phyloP scores from a whole-genome alignment of 1,140 invertebrate genomes.

The Leptopilina boulardi region DNA sequence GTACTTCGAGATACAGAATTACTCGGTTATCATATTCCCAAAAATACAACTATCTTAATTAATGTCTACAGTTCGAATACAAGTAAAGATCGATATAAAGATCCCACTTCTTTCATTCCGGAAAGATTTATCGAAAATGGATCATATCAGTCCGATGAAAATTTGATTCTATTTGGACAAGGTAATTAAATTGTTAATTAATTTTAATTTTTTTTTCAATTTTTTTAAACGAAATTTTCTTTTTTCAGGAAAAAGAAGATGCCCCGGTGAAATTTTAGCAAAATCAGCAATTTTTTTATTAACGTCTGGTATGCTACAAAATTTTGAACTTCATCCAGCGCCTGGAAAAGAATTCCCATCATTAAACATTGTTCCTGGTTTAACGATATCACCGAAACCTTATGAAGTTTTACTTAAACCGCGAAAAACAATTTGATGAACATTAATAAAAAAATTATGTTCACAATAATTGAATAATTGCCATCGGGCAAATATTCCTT shows the following conservation, averaged over 20 bases:
- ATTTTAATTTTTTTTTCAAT: background rate
- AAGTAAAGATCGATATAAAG: conserved; percentile 79
- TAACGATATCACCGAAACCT: conserved; percentile 67
- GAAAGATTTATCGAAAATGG: conserved; percentile 80
- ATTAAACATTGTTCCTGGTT: conserved; percentile 57
- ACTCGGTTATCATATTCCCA: conserved; percentile 81
- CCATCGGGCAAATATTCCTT: too few relatives aligned
- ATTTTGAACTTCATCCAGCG: conserved; percentile 65
- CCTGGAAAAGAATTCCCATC: conserved; percentile 61
- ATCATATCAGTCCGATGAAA: conserved; percentile 69
- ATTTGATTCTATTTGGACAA: conserved; percentile 82
- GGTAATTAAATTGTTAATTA: conserved; percentile 70
- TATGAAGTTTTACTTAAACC: conserved; percentile 63
- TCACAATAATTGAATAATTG: too few relatives aligned
- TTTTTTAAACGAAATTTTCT: background rate
- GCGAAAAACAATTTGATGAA: conserved; percentile 38
- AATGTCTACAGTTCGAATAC: conserved; percentile 81
- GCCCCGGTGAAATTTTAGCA: conserved; percentile 86
- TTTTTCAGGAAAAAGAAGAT: conserved; percentile 83
- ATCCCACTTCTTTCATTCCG: conserved; percentile 83
- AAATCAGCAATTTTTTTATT: conserved; percentile 84
- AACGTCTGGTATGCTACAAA: conserved; percentile 83
- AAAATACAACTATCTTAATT: conserved; percentile 81
- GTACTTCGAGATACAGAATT: conserved; percentile 78
- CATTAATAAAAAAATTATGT: background rate